Conservation (phyloP, 2,888 invertebrate genomes). For the Teinopalpus imperialis region DNA sequence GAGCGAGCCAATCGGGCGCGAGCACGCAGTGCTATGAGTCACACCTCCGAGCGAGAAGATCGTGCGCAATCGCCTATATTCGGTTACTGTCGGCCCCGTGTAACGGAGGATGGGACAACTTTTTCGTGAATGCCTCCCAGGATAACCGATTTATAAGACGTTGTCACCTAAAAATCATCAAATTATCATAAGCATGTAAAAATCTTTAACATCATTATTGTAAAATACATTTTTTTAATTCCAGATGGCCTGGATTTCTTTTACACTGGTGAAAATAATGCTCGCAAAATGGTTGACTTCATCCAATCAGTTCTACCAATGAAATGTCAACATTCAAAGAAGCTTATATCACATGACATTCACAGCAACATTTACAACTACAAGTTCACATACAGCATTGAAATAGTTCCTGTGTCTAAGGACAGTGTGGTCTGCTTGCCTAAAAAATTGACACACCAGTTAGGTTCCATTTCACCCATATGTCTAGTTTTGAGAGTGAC, state of each 20-base stretch:
- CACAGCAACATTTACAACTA: conserved; percentile 98
- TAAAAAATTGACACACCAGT: conserved; percentile 90
- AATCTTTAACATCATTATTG: too few relatives aligned
- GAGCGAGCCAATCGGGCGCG: too few relatives aligned
- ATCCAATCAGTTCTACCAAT: conserved; percentile 93
- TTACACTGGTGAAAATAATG: conserved; percentile 93
- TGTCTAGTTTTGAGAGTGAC: conserved; percentile 95
- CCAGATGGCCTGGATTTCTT: conserved; percentile 97
- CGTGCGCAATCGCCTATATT: too few relatives aligned
- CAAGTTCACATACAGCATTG: conserved; percentile 96
- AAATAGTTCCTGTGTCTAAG: conserved; percentile 97
- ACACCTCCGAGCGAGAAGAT: too few relatives aligned
- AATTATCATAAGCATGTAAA: too few relatives aligned
- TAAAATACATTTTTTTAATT: too few relatives aligned
- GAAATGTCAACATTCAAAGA: conserved; percentile 94
- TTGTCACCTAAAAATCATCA: too few relatives aligned
- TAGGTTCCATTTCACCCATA: conserved; percentile 94
- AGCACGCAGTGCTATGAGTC: too few relatives aligned
- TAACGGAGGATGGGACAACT: too few relatives aligned
- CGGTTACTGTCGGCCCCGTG: too few relatives aligned
- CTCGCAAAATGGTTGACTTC: conserved; percentile 98
- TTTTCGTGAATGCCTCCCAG: too few relatives aligned
- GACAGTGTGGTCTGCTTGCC: conserved; percentile 96
- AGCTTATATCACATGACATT: conserved; percentile 97
- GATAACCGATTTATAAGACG: too few relatives aligned